Evolutionary conservation across 2,113 vertebrate genomes (phyloP), one percentile per base, ranked within the genome.

Genomic region (Cygnus buccinator): DNA sequence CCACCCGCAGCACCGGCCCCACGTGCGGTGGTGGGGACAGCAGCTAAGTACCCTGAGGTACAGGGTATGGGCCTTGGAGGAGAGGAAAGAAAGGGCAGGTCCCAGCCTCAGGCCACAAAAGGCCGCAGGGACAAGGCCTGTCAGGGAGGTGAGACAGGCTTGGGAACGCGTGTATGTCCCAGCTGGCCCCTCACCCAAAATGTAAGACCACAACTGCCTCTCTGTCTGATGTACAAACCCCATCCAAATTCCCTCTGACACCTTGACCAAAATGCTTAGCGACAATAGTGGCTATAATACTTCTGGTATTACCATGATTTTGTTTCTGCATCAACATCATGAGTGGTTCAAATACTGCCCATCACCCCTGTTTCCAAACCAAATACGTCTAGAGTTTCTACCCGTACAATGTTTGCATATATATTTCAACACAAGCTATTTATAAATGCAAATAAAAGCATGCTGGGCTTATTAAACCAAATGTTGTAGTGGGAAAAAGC

Each of bases 161-260:
- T 41, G 0, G 3, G 44, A 15, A 15, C 3, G 17, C 0, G 3
- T 8, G 2, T 6, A 50, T 1, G 8, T 50, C 35, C 55, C 18
- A 54, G 3, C 0, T 5, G 37, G 59, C 2, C 23, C 18, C 44
- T 63, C 4, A 1, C 2, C 15, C 62, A 75, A 87, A 77, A 81
- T 6, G 9, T 28, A 63, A 10, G 18, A 58, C 46, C 29, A 9
- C 25, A 67, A 3, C 31, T 62, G 29, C 23, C 35, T 61, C 65
- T 28, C 57, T 25, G 11, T 3, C 63, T 71, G 43, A 3, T 8
- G 11, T 1, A 62, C 21, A 74, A 44, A 44, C 10, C 13, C 35
- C 35, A 44, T 12, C 22, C 17, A 39, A 22, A 14, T 21, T 52
- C 8, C 29, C 23, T 22, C 37, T 20, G 16, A 66, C 62, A 73